Base-by-base conservation (phyloP, 2,888 invertebrate genomes). In the Macrosiphum euphorbiae region DNA sequence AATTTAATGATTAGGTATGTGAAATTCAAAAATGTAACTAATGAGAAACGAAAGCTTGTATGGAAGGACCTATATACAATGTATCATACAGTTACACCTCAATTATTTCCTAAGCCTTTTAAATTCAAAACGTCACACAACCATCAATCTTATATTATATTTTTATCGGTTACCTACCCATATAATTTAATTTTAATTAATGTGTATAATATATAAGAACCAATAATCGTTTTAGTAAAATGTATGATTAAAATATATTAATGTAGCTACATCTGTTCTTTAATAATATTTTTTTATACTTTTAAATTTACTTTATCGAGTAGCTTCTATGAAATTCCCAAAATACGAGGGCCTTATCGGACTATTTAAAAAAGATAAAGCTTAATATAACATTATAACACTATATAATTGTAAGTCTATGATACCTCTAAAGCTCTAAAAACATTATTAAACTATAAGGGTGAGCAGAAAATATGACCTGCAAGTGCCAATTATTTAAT, bases 1-100 rank as follows among this genome's bases (percentile, higher is more conserved):
- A 20, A 41, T 88, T 67, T 88, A 52, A 88, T 41, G 41, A 78
- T 47, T 92, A 47, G 47, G 47, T 47, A 88, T 44, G 52, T 67
- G 10, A 88, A 92, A 88, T 88, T 92, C 41, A 28, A 67, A 67
- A 52, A 78, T 92, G 10, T 20, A 92, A 92, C 88, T 67, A 88
- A 92, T 88, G 13, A 44, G 3, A 55, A 44, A 67, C 10, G 16
- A 87, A 28, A 85, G n/a, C 44, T 24, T 58, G 16, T 41, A 88
- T 41, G 41, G 10, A 88, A 24, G 55, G 41, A 55, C 11, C 5
- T 35, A 78, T 35, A 78, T 35, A 78, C 35, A 41, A 44, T 85
- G 11, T 44, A 26, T 44, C 28, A 28, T 11, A 26, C 3, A 67
- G 50, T 44, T 61, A 35, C 7, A 47, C n/a, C 47, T 67, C 20